Conservation (phyloP, 2,113 vertebrate genomes). For the Anas platyrhynchos region DNA sequence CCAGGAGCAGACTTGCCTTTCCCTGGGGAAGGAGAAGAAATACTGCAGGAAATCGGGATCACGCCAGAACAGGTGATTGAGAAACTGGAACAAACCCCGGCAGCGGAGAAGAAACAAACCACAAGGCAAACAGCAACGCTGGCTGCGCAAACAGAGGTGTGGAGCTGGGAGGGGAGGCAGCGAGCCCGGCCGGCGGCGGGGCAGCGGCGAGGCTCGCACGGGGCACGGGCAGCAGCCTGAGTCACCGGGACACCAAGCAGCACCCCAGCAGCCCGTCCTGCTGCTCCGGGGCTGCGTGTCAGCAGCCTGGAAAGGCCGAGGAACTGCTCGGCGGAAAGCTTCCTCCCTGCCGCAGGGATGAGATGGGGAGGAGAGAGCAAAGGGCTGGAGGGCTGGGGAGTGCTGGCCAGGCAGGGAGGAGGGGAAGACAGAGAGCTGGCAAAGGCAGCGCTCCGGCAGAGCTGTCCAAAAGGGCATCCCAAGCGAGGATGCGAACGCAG, state of each 20-base stretch:
- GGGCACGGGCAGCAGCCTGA: background rate
- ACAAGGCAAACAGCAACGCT: conserved; percentile 42
- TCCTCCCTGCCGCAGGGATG: background rate
- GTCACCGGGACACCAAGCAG: background rate
- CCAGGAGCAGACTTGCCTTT: conserved; percentile 68
- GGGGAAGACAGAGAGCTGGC: background rate
- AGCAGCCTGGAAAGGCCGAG: background rate
- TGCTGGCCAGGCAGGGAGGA: background rate
- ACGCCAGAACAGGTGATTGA: conserved; percentile 55
- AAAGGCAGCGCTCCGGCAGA: background rate
- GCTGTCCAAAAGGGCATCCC: background rate
- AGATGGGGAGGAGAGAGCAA: background rate
- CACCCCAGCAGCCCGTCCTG: background rate
- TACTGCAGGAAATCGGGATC: conserved; percentile 68
- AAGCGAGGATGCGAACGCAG: background rate
- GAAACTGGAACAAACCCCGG: conserved; percentile 70
- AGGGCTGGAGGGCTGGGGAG: background rate
- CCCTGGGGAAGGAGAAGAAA: conserved; percentile 64
- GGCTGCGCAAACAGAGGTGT: conserved; percentile 57
- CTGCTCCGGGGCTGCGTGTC: background rate
- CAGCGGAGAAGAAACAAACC: conserved; percentile 52
- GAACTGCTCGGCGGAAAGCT: background rate
- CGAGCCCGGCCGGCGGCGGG: background rate
- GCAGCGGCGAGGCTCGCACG: background rate
- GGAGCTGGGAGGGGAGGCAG: background rate